These are phyloP conservation scores for Drosophila prosaltans DNA, from an alignment of 1,140 invertebrate species.

Conservation along the genomic window DNA sequence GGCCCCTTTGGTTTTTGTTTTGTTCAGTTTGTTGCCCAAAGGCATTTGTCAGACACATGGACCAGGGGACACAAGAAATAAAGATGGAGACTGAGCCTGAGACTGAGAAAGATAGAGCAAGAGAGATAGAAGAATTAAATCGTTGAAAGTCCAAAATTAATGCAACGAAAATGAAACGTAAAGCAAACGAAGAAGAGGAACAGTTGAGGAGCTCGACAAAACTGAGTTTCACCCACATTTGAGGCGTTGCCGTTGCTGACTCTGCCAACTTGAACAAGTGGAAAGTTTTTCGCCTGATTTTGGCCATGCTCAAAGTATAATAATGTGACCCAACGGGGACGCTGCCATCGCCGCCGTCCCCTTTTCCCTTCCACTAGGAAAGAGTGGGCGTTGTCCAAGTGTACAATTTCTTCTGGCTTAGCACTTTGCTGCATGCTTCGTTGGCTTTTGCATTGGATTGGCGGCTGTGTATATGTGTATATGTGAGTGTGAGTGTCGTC, in stretches of 20 bases:
- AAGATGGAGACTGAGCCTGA: neutral
- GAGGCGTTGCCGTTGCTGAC: constrained; percentile 32
- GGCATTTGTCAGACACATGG: constrained; percentile 42
- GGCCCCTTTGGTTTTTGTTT: constrained; percentile 35
- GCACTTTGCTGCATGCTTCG: constrained; percentile 73
- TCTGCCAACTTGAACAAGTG: constrained; percentile 53
- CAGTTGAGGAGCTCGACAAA: constrained; percentile 51
- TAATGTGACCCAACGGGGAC: constrained; percentile 63
- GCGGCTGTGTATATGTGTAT: neutral
- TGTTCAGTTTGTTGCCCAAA: constrained; percentile 25
- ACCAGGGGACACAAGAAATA: constrained; percentile 22
- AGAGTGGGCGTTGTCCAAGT: constrained; percentile 56
- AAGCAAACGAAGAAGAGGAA: constrained; percentile 26
- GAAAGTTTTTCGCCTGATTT: constrained; percentile 73
- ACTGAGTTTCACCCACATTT: constrained; percentile 48
- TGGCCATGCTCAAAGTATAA: constrained; percentile 73
- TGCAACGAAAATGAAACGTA: constrained; percentile 72
- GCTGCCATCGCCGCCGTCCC: constrained; percentile 34
- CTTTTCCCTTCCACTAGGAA: too few relatives aligned
- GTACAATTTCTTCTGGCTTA: constrained; percentile 80
- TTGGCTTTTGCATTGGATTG: constrained; percentile 56
- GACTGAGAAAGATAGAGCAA: constrained; percentile 7
- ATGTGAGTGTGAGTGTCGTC: neutral
- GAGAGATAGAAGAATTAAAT: constrained; percentile 60
- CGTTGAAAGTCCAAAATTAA: constrained; percentile 73